phyloP scores from a whole-genome alignment of 2,888 invertebrate species.

The Lepeophtheirus nordmannii region DNA sequence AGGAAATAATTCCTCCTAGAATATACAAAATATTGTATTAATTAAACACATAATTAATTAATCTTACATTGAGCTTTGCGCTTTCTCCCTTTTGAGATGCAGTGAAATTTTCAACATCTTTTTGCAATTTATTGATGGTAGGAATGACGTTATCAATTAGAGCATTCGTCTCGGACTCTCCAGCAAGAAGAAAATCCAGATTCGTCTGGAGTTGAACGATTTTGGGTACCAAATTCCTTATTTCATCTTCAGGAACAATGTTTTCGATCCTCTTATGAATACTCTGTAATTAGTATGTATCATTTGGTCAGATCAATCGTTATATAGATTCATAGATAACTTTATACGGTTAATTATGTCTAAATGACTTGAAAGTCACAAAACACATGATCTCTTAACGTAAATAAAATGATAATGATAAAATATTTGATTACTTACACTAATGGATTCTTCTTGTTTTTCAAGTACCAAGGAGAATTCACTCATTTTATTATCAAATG shows the following conservation, averaged over 20 bases:
- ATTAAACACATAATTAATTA: too few relatives aligned
- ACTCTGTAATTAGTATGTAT: not conserved
- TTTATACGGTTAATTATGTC: too few relatives aligned
- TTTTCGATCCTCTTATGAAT: not conserved
- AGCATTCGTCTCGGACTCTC: slow-evolving; percentile 14
- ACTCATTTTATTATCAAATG: not conserved
- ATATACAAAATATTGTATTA: too few relatives aligned
- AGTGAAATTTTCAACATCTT: slow-evolving; percentile 5
- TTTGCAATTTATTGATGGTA: not conserved
- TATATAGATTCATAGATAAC: too few relatives aligned
- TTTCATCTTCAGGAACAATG: not conserved
- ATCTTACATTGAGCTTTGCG: not conserved
- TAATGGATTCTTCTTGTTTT: not conserved
- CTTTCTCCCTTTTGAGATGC: not conserved
- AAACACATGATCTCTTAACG: too few relatives aligned
- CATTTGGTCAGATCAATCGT: too few relatives aligned
- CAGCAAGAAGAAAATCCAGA: slow-evolving; percentile 8
- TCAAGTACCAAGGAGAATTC: not conserved
- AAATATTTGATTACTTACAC: not conserved
- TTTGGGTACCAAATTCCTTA: not conserved
- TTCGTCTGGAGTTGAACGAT: slow-evolving; percentile 8
- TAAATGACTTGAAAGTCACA: too few relatives aligned
- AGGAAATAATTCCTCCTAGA: slow-evolving; percentile 4
- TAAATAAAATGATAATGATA: too few relatives aligned
- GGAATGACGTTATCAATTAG: slow-evolving; percentile 11